Evolutionary conservation across 2,797 vertebrate genomes (phyloP).

Genomic region (Acanthis flammea): DNA sequence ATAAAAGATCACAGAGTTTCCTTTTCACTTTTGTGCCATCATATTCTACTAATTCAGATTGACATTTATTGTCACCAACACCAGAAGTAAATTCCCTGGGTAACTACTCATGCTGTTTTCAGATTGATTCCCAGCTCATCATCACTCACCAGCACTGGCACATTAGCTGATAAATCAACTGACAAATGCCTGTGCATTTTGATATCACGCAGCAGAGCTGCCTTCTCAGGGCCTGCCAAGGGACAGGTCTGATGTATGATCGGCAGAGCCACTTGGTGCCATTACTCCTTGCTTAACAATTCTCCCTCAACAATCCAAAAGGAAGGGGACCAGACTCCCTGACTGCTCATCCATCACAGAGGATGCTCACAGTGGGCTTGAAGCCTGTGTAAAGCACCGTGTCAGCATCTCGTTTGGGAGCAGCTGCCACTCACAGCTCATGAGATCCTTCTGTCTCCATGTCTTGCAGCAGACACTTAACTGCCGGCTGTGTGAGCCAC

Average conservation of each 20-base stretch:
- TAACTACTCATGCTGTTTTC: slow-evolving; percentile 23
- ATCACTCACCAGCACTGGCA: slow-evolving; percentile 9
- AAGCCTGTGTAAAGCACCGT: slow-evolving; percentile 6
- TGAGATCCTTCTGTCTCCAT: slow-evolving; percentile 57
- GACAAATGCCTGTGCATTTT: slow-evolving; percentile 36
- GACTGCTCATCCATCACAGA: slow-evolving; percentile 10
- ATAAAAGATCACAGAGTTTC: background rate
- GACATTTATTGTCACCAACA: background rate
- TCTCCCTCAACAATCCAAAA: background rate
- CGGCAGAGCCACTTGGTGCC: background rate
- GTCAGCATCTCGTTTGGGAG: slow-evolving; percentile 42
- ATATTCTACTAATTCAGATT: background rate
- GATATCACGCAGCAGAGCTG: background rate
- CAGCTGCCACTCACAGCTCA: slow-evolving; percentile 61
- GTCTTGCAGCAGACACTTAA: slow-evolving; percentile 55
- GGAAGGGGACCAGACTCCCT: background rate
- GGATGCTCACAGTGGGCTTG: slow-evolving; percentile 7
- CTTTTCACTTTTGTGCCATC: background rate
- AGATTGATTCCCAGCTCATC: slow-evolving; percentile 21
- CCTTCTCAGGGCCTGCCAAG: background rate
- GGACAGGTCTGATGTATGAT: slow-evolving; percentile 22
- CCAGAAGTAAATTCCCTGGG: slow-evolving; percentile 2
- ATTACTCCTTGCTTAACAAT: slow-evolving; percentile 17
- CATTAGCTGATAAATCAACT: slow-evolving; percentile 54
- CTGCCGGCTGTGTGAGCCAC: slow-evolving; percentile 40